Evolutionary conservation across 2,113 vertebrate genomes (phyloP).

Genomic region (Mobula birostris): DNA sequence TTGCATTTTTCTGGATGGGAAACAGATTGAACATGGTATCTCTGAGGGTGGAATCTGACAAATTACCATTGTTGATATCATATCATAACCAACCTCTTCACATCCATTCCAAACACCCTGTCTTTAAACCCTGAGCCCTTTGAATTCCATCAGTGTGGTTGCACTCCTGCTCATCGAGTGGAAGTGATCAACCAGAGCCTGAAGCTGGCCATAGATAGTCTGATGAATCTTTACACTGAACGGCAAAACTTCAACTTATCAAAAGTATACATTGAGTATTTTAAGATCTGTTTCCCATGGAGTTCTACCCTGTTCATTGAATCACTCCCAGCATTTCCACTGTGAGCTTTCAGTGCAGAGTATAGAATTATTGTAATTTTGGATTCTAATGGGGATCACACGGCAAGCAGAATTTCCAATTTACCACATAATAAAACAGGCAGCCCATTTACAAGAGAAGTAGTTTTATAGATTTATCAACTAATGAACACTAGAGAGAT

Average conservation of each 20-base stretch:
- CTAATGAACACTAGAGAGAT: background rate
- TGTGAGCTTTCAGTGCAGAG: background rate
- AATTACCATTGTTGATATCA: background rate
- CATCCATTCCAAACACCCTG: too few relatives aligned
- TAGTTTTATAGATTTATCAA: constrained; percentile 1
- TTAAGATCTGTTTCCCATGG: background rate
- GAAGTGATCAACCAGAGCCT: background rate
- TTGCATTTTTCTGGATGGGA: background rate
- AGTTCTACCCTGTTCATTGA: background rate
- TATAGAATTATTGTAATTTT: background rate
- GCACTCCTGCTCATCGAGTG: background rate
- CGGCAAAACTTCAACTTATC: background rate
- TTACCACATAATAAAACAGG: background rate
- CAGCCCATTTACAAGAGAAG: background rate
- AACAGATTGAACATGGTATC: background rate
- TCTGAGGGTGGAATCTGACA: background rate
- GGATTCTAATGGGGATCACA: background rate
- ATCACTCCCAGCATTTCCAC: background rate
- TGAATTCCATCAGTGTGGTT: background rate
- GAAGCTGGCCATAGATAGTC: background rate
- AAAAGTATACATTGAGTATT: background rate
- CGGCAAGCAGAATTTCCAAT: constrained; percentile 8
- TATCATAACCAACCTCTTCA: background rate
- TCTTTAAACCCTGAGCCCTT: too few relatives aligned
- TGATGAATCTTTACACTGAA: background rate